Conservation (phyloP, 2,888 invertebrate genomes). For the Lasioglossum leucozonium region DNA sequence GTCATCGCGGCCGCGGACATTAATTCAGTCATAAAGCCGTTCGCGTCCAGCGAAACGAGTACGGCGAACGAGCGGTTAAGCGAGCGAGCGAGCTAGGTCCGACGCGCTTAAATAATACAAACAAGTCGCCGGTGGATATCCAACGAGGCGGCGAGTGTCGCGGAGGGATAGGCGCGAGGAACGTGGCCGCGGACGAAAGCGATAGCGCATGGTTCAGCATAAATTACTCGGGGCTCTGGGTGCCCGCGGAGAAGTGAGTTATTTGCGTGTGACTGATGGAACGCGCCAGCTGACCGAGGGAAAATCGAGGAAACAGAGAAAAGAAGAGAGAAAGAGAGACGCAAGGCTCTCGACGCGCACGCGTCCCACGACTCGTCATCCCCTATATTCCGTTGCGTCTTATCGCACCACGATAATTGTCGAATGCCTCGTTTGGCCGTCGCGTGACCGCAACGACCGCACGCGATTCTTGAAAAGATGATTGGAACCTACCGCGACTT, state of each 20-base stretch:
- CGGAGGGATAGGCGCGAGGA: constrained; percentile 53
- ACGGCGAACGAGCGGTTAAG: neutral
- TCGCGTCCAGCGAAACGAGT: constrained; percentile 10
- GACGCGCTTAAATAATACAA: constrained; percentile 54
- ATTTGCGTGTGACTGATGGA: constrained; percentile 84
- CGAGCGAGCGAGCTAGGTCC: neutral
- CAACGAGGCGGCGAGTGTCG: constrained; percentile 33
- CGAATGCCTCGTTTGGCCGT: constrained; percentile 18
- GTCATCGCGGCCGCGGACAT: constrained; percentile 6
- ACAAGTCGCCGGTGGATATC: constrained; percentile 45
- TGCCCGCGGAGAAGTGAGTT: constrained; percentile 82
- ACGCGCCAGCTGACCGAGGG: constrained; percentile 81
- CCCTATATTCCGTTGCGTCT: constrained; percentile 49
- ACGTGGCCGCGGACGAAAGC: constrained; percentile 67
- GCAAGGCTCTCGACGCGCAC: constrained; percentile 68
- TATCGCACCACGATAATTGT: constrained; percentile 59
- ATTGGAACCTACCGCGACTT: constrained; percentile 11
- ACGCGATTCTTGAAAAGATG: constrained; percentile 38
- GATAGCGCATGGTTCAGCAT: constrained; percentile 81
- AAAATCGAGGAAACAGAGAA: constrained; percentile 73
- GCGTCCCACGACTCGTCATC: constrained; percentile 58
- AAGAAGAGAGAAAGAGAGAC: neutral
- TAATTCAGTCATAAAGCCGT: constrained; percentile 48
- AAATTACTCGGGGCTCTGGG: constrained; percentile 80
- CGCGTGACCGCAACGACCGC: constrained; percentile 20